phyloP scores from a whole-genome alignment of 2,797 vertebrate species.

The Podargus strigoides region DNA sequence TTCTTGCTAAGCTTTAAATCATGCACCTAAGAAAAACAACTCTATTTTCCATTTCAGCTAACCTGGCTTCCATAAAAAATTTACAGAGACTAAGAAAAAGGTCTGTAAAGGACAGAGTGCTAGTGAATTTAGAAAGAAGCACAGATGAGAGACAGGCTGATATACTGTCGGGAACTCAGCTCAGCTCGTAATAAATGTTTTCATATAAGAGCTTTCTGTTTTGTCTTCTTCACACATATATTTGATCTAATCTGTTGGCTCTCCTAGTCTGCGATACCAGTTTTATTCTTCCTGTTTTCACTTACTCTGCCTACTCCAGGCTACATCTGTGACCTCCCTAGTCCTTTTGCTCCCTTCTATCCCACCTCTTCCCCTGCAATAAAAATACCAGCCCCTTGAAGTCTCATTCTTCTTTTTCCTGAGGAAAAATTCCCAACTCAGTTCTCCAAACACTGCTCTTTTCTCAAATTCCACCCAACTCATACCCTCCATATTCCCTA shows the following conservation, averaged over 20 bases:
- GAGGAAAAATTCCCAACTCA: background rate
- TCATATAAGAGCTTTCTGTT: slow-evolving; percentile 26
- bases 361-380: background rate
- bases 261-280: background rate
- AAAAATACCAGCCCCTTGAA: background rate
- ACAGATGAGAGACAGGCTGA: background rate
- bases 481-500: background rate
- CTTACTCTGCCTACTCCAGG: background rate
- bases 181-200: background rate
- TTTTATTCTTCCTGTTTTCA: slow-evolving; percentile 45
- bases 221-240: slow-evolving; percentile 38
- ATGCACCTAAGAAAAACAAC: background rate
- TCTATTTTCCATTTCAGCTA: slow-evolving; percentile 15
- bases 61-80: slow-evolving; percentile 22
- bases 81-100: slow-evolving; percentile 1
- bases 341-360: background rate
- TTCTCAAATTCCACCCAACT: background rate
- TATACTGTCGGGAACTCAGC: background rate
- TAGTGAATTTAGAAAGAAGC: slow-evolving; percentile 2
- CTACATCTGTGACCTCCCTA: background rate
- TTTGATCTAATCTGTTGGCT: slow-evolving; percentile 29
- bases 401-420: background rate
- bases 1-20: background rate
- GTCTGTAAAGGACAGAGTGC: background rate
- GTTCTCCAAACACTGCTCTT: background rate